These are phyloP conservation scores for Drosophila ironensis DNA, from an alignment of 1,140 invertebrate genomes.

Conservation along the genomic window DNA sequence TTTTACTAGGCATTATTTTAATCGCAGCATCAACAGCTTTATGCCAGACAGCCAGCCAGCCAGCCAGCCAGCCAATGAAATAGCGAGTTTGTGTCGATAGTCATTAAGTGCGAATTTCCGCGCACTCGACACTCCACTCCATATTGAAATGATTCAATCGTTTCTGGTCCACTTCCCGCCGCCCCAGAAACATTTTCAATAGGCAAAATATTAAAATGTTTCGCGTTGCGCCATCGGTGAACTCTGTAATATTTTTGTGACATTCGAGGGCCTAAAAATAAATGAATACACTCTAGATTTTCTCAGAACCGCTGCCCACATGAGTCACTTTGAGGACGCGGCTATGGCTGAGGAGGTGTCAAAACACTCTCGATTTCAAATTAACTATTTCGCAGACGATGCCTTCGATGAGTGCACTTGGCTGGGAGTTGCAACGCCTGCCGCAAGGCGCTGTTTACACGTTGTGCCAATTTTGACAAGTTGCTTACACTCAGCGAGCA, in stretches of 20 bases:
- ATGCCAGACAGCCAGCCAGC: constrained; percentile 1
- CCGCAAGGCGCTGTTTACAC: constrained; percentile 5
- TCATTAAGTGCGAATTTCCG: too few species aligned
- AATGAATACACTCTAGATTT: not conserved
- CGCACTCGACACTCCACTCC: too few species aligned
- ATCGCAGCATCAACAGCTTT: constrained; percentile 34
- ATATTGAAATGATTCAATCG: too few species aligned
- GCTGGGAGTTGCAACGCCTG: not conserved
- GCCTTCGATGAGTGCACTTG: not conserved
- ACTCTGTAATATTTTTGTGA: constrained; percentile 6
- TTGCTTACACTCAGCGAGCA: constrained; percentile 22
- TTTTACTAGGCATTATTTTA: constrained; percentile 20
- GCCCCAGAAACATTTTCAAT: not conserved
- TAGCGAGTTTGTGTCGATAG: too few species aligned
- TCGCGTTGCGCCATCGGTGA: not conserved
- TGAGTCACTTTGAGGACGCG: constrained; percentile 34
- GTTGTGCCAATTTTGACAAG: constrained; percentile 36
- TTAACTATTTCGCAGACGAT: not conserved
- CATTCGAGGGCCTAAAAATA: constrained; percentile 15
- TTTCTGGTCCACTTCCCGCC: not conserved
- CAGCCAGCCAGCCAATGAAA: too few species aligned
- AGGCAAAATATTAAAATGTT: constrained; percentile 11
- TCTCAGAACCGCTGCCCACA: not conserved
- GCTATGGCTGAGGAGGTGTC: not conserved
- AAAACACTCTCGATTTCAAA: constrained; percentile 10